Evolutionary conservation across 1,140 invertebrate species (phyloP), one percentile per base, ranked within the genome.

Genomic region (Hylaeus anthracinus): DNA sequence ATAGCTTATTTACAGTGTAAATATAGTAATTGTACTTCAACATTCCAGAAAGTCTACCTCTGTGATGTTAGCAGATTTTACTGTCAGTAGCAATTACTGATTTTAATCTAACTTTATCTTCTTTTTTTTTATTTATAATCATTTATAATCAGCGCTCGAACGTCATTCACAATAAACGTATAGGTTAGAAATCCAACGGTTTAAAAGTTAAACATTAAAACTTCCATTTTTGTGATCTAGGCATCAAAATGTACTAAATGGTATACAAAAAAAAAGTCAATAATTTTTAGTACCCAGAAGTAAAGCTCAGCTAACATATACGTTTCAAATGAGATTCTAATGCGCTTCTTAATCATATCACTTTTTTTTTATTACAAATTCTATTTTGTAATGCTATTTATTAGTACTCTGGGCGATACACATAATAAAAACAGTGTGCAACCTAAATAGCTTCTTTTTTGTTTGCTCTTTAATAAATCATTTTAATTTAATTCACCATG

Each of bases 31-130:
- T 63, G n/a, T 74, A 63, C 12, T 55, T n/a, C 1, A 64, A 72
- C 80, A 82, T 82, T 79, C 63, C 70, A 72, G 43, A 60, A 37
- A 60, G 43, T 53, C 67, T 79, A 79, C n/a, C 56, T 82, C 48
- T 63, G 64, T 12, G n/a, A 69, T 63, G 41, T 63, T 51, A n/a
- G 3, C 45, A 39, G 61, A 53, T 10, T 15, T 15, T 1, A 51
- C 51, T 51, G 51, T 51, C 53, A 64, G 0, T 37, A 53, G 69
- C 9, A 37, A 9, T 60, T 67, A 67, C 0, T 73, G 39, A 58
- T 58, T 56, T 41, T 3, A 48, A 45, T 9, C 15, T n/a, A 41
- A 51, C 48, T 66, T 37, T 66, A 69, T 55, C 26, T 26, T 64
- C 5, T 39, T 5, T 14, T 48, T 5, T 5, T n/a, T 0, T 1